Base-by-base conservation (phyloP, 2,888 invertebrate species). In the Agriopis aurantiaria region DNA sequence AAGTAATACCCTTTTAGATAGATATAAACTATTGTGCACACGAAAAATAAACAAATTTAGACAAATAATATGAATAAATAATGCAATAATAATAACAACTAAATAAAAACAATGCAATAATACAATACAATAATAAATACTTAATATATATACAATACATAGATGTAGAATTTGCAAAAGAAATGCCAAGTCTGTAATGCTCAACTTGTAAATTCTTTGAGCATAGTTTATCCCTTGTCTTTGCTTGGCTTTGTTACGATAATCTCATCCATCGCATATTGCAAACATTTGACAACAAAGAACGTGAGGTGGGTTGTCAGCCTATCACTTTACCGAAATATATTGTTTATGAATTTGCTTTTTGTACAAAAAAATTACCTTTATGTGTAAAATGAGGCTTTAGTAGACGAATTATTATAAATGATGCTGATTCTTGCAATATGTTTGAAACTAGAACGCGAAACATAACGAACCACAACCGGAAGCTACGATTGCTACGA, bases 211-310 rank as follows among this genome's bases (percentile, higher is more conserved):
- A 46, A 58, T 48, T 46, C 46, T 62, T 62, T 46, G 12, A 8
- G 53, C 45, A 53, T 55, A 53, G 52, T 62, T 62, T 23, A 62
- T 62, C 62, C 33, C 43, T 3, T 53, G 53, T 46, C 65, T 52
- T n/a, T 52, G 14, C 12, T n/a, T n/a, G 40, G 40, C 52, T 60
- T 66, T 60, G 65, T 60, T 48, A 60, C 55, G 48, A 59, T 59
- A 59, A 62, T 62, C 43, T 62, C 45, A 45, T 58, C 14, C 62
- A 53, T 9, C 45, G 40, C 56, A 65, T 65, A 59, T 65, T 59
- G 59, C 46, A 17, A 57, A 49, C 41, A 10, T 57, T 65, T 64
- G 64, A 55, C 63, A 64, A 48, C 48, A 64, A 64, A 56, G 46
- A 56, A 64, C 48, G 56, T 48, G 56, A 48, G 56, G 48, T 64